phyloP scores from a whole-genome alignment of 2,888 invertebrate genomes.

The Beris morrisii region DNA sequence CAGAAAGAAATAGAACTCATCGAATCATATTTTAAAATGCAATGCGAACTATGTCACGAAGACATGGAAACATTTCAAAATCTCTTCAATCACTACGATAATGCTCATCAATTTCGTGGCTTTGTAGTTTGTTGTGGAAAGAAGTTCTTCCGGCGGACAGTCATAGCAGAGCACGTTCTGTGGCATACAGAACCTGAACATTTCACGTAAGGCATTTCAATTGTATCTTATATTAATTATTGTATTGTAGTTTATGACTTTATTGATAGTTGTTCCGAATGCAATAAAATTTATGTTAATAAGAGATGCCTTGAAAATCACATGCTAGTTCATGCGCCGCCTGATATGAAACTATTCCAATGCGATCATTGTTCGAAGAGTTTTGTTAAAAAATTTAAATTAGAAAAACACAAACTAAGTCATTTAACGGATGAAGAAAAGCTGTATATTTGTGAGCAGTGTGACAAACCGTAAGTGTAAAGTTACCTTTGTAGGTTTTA shows the following conservation, averaged over 20 bases:
- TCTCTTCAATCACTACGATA: conserved; percentile 41
- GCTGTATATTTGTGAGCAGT: conserved; percentile 47
- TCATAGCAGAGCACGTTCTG: conserved; percentile 41
- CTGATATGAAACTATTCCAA: conserved; percentile 37
- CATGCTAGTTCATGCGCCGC: conserved; percentile 40
- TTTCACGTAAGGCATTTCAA: conserved; percentile 33
- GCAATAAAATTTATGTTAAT: conserved; percentile 39
- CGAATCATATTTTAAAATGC: conserved; percentile 37
- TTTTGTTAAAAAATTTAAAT: conserved; percentile 42
- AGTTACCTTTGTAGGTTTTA: background rate
- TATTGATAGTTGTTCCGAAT: conserved; percentile 36
- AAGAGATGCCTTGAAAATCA: conserved; percentile 41
- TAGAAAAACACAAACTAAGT: conserved; percentile 42
- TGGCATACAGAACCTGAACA: conserved; percentile 43
- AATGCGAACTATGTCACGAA: conserved; percentile 41
- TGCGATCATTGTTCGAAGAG: conserved; percentile 43
- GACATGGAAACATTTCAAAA: conserved; percentile 29
- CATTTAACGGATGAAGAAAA: conserved; percentile 41
- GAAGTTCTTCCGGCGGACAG: conserved; percentile 39
- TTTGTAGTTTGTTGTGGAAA: conserved; percentile 42
- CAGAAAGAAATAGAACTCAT: conserved; percentile 32
- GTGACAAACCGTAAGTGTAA: conserved; percentile 48
- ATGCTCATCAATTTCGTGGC: conserved; percentile 40
- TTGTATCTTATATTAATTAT: background rate
- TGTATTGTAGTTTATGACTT: background rate